phyloP scores from a whole-genome alignment of 2,888 invertebrate genomes.

The Agonopterix heracliana region DNA sequence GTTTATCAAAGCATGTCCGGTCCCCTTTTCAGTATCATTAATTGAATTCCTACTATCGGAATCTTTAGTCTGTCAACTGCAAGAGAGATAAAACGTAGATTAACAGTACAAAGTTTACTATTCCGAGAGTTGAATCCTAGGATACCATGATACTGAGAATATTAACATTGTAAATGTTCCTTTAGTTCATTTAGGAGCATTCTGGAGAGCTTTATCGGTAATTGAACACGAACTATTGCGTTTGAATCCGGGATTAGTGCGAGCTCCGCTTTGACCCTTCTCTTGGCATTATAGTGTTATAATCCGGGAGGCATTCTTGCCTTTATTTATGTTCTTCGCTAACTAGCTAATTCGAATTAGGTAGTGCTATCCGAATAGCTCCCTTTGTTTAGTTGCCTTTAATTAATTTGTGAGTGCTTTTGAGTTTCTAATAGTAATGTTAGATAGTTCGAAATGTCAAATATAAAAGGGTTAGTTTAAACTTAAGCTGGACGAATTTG shows the following conservation, averaged over 20 bases:
- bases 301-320: constrained; percentile 44
- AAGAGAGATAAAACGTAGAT: constrained; percentile 17
- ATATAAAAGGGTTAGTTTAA: too few relatives aligned
- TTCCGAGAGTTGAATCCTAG: background rate
- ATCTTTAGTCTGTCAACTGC: constrained; percentile 3
- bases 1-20: too few relatives aligned
- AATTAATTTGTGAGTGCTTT: background rate
- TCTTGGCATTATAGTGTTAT: constrained; percentile 39
- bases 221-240: constrained; percentile 57
- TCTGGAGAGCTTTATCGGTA: constrained; percentile 50
- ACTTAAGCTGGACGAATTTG: too few relatives aligned
- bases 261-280: constrained; percentile 46
- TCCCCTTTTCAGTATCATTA: background rate
- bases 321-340: constrained; percentile 38
- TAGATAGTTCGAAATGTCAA: too few relatives aligned
- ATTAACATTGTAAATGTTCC: constrained; percentile 42
- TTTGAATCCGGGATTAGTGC: constrained; percentile 47
- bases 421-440: too few relatives aligned
- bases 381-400: background rate
- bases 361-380: background rate
- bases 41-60: background rate
- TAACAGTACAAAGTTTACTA: constrained; percentile 2
- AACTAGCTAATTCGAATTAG: constrained; percentile 29
- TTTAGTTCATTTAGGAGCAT: constrained; percentile 42
- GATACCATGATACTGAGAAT: constrained; percentile 15